phyloP scores from a whole-genome alignment of 2,797 vertebrate species.

The Mastacembelus armatus region DNA sequence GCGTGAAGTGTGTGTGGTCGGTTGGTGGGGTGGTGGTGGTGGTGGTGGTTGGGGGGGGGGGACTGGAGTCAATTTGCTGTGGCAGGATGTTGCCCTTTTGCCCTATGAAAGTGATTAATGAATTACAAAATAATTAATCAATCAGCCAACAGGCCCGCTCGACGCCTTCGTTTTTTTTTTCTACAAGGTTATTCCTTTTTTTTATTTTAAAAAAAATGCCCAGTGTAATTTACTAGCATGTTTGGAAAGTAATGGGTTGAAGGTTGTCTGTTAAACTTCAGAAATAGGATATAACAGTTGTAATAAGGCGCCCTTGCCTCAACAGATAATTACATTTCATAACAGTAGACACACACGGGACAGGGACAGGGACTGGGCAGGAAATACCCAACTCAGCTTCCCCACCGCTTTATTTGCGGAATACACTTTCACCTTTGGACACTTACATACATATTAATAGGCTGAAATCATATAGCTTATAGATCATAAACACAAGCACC shows the following conservation, averaged over 20 bases:
- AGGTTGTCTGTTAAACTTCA: constrained; percentile 35
- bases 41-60: neutral
- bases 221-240: constrained; percentile 29
- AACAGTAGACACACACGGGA: constrained; percentile 1
- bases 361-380: constrained; percentile 26
- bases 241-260: constrained; percentile 17
- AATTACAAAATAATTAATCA: constrained; percentile 78
- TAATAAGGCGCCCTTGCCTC: constrained; percentile 45
- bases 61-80: constrained; percentile 75
- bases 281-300: constrained; percentile 27
- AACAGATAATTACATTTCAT: constrained; percentile 53
- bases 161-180: constrained; percentile 18
- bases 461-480: constrained; percentile 18
- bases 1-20: constrained; percentile 42
- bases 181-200: constrained; percentile 36
- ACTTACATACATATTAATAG: constrained; percentile 54
- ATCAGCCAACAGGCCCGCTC: constrained; percentile 59
- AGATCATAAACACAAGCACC: constrained; percentile 14
- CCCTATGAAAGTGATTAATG: constrained; percentile 76
- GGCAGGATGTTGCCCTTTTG: constrained; percentile 75
- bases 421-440: constrained; percentile 40
- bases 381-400: constrained; percentile 42
- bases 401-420: constrained; percentile 35
- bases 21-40: neutral
- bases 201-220: neutral